Evolutionary conservation across 2,113 vertebrate species (phyloP), one percentile per base, ranked within the genome.

Genomic region (Gadus macrocephalus): DNA sequence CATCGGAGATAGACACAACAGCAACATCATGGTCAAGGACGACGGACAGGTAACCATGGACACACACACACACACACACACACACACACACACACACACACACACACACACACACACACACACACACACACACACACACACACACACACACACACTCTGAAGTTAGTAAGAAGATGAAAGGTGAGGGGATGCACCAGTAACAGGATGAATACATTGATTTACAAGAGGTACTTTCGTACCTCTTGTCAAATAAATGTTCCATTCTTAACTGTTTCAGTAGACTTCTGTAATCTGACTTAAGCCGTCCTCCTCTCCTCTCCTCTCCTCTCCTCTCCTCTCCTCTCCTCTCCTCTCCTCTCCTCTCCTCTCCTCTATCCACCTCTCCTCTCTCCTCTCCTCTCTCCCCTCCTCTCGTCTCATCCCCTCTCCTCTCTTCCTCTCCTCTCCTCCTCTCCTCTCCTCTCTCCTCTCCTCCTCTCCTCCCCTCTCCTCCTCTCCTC

Each of bases 21-120:
- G 96, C 86, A 99, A 99, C 90, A 99, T 99, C 79, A 99, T 98
- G 97, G 96, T 98, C 72, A 99, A 99, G 89, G 96, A 99, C 65
- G 96, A 99, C 70, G 97, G 97, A 81, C 97, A 99, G 89, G 97
- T 98, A 93, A 63, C 42, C 1, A 35, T 31, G 11, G 12, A 22
- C 2, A 20, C 31, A 38, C 9, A 28, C 62, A 25, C 9, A 25
- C 11, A 62, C 1, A 35, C 31, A 6, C 16, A 22, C 8, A 20
- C 58, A 38, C 9, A 28, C 62, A 25, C 12, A 25, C 11, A 62
- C 59, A 19, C 56, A 25, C 22, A 53, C 8, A 53, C 15, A 53
- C 49, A 53, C 49, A 53, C 49, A 11, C 15, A 53, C 7, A 53
- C 49, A 53, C 49, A 15, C 12, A 27, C 14, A 62, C 1, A 35